Percentiles rank a stretch among this genome's conserved stretches.
Evolutionary conservation across 37 sponge, comb jelly and placozoan species (phyloP).

Genomic region (Mnemiopsis leidyi): DNA sequence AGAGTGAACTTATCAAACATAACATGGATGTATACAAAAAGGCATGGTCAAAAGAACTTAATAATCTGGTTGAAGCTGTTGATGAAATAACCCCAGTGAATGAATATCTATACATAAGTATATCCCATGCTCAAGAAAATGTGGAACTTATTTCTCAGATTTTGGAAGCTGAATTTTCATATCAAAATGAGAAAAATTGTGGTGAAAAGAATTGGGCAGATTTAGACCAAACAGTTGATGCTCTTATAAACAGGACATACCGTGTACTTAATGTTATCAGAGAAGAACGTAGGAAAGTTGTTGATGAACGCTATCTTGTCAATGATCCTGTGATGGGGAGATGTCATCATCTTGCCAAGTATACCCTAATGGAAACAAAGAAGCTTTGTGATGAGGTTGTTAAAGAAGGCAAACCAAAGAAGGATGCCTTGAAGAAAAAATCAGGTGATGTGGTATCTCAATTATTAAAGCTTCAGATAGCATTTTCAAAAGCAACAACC

Average conservation of each 20-base stretch:
- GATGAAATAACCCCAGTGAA: slow-evolving; percentile 39
- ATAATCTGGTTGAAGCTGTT: slow-evolving; percentile 39
- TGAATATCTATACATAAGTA: slow-evolving; percentile 17
- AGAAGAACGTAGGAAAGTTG: slow-evolving; percentile 37
- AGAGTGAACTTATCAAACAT: not conserved
- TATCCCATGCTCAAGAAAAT: slow-evolving; percentile 44
- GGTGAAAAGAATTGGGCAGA: slow-evolving; percentile 52
- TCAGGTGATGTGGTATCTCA: not conserved
- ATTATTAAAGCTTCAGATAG: not conserved
- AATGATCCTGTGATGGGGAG: slow-evolving; percentile 2
- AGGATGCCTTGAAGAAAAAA: not conserved
- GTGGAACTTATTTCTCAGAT: slow-evolving; percentile 18
- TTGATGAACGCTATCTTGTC: slow-evolving; percentile 13
- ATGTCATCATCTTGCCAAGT: not conserved
- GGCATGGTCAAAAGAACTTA: slow-evolving; percentile 47
- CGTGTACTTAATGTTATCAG: slow-evolving; percentile 29
- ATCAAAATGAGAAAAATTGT: not conserved
- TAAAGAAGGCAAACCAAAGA: not conserved
- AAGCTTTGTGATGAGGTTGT: slow-evolving; percentile 41
- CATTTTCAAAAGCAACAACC: not conserved
- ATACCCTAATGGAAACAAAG: not conserved
- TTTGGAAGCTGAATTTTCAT: not conserved
- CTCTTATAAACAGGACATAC: slow-evolving; percentile 40
- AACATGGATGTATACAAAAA: slow-evolving; percentile 56
- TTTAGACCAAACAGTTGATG: slow-evolving; percentile 51